Evolutionary conservation across 2,888 invertebrate species (phyloP), one percentile per base, ranked within the genome.

Genomic region (Bursaphelenchus okinawaensis): DNA sequence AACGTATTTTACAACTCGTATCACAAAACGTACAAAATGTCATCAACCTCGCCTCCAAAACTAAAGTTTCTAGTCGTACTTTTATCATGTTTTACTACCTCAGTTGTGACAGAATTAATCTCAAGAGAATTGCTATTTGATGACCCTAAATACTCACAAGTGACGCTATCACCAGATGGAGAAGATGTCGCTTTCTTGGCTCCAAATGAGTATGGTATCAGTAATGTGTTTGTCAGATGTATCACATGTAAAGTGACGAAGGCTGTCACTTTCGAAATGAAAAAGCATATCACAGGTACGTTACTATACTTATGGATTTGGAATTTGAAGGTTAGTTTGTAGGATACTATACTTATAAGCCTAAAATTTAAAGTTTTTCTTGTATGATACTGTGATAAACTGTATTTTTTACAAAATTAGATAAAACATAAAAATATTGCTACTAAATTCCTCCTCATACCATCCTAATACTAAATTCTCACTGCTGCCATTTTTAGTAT

Each of bases 211-310:
- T 70, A 70, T 55, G 77, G 78, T 6, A 62, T 78, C 40, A 70
- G 74, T 59, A 81, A 81, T 57, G 77, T 81, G 20, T 81, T 70
- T 70, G 71, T 70, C n/a, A 68, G 75, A 51, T 80, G 79, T 64
- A 72, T 77, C 27, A 72, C 76, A 20, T 80, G 81, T 59, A 72
- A 73, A 12, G 71, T 71, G 59, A 75, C 75, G 0, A 63, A 73
- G 59, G 75, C 79, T 63, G 77, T 79, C 56, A 81, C 81, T 23
- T 81, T 79, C 60, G 81, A 81, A 61, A 70, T 65, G n/a, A 68
- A 70, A 50, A 65, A 71, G 22, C 71, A 75, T n/a, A 74, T 81
- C 29, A 67, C 75, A 24, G 69, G 79, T 78, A 55, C 68, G 73
- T 62, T 56, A 6, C 23, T 16, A 12, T 40, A 19, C 20, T 52